A percentile compares a stretch with the other conserved stretches of the same genome.
Evolutionary conservation across 2,797 vertebrate species (phyloP).

Genomic region (Craterocephalus amniculus): DNA sequence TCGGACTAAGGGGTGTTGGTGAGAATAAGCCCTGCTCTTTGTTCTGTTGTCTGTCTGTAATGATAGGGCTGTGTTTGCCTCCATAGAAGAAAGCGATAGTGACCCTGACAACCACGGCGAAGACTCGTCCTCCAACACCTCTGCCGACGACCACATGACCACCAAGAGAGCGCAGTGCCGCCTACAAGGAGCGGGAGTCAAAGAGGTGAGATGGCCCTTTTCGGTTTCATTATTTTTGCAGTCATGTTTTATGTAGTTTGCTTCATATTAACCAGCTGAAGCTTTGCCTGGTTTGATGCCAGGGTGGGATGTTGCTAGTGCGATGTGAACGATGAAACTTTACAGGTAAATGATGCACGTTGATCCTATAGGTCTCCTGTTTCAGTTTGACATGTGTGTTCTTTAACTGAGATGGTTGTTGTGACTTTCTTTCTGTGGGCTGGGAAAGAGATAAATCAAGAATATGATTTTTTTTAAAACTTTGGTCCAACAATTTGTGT

Average conservation of each 20-base stretch:
- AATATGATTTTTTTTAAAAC: not conserved
- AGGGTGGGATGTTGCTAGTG: not conserved
- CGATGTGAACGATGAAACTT: constrained; percentile 2
- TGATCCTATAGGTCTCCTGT: not conserved
- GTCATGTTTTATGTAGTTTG: not conserved
- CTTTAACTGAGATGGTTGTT: not conserved
- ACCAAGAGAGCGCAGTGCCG: constrained; percentile 78
- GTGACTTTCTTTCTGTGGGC: not conserved
- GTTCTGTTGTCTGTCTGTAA: constrained; percentile 79
- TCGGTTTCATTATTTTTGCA: not conserved
- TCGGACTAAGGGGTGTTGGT: constrained; percentile 66
- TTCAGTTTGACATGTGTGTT: constrained; percentile 1
- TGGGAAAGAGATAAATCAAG: not conserved
- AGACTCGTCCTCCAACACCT: constrained; percentile 84
- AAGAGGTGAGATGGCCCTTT: constrained; percentile 76
- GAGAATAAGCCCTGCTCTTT: constrained; percentile 77
- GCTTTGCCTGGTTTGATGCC: not conserved
- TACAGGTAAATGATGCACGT: constrained; percentile 2
- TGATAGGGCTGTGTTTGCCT: constrained; percentile 81
- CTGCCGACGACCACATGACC: constrained; percentile 83
- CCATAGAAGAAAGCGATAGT: constrained; percentile 86
- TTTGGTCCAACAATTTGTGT: not conserved
- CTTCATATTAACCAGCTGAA: not conserved
- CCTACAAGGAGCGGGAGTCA: constrained; percentile 80
- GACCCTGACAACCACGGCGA: constrained; percentile 84